These are phyloP conservation scores for Bufo bufo DNA, from an alignment of 2,113 vertebrate genomes.

Conservation along the genomic window DNA sequence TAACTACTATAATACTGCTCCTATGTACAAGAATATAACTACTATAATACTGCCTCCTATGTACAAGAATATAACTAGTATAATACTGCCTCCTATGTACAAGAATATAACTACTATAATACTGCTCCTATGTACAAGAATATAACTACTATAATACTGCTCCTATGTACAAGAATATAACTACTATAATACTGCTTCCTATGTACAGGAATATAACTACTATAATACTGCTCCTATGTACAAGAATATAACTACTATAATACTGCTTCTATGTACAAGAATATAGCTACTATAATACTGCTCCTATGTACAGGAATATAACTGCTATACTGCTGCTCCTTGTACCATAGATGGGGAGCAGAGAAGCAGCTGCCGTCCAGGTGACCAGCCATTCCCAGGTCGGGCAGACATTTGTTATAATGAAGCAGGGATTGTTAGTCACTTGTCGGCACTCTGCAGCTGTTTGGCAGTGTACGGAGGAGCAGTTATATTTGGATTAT, in stretches of 20 bases:
- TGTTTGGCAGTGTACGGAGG: slow-evolving; percentile 5
- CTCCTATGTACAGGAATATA: neutral
- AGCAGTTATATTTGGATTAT: slow-evolving; percentile 38
- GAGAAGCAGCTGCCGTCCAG: neutral
- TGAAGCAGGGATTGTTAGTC: slow-evolving; percentile 14
- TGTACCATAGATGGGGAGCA: neutral
- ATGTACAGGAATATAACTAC: slow-evolving; percentile 3
- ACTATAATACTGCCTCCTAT: slow-evolving; percentile 1
- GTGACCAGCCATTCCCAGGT: neutral
- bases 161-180: neutral
- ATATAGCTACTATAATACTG: slow-evolving; percentile 3
- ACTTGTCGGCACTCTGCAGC: slow-evolving; percentile 25
- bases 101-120: slow-evolving; percentile 6
- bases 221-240: neutral
- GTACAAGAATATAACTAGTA: neutral
- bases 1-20: slow-evolving; percentile 5
- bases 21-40: neutral
- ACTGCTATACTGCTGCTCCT: neutral
- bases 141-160: slow-evolving; percentile 16
- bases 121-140: neutral
- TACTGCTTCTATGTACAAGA: neutral
- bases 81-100: neutral
- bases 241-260: neutral
- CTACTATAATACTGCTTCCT: slow-evolving; percentile 3
- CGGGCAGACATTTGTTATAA: slow-evolving; percentile 16